phyloP scores from a whole-genome alignment of 2,888 invertebrate genomes.

The Sacculina carcini region DNA sequence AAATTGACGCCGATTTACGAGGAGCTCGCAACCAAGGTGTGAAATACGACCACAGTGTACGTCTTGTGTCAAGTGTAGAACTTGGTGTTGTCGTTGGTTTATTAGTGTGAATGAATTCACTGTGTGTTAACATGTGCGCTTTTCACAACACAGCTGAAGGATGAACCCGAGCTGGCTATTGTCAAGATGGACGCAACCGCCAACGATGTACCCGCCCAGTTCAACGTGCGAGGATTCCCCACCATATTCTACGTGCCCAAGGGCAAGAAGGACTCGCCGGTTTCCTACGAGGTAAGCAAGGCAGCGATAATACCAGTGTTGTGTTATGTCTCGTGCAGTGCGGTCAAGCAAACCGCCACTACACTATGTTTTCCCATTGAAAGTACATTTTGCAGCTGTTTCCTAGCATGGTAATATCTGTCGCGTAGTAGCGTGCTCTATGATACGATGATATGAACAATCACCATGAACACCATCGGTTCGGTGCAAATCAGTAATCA shows the following conservation, averaged over 20 bases:
- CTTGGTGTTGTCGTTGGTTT: not conserved
- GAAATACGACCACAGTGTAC: too few relatives aligned
- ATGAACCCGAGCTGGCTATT: conserved; percentile 55
- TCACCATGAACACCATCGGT: too few relatives aligned
- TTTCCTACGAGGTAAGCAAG: conserved; percentile 47
- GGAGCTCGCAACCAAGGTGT: conserved; percentile 61
- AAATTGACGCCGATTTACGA: conserved; percentile 76
- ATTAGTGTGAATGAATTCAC: not conserved
- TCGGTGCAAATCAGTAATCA: too few relatives aligned
- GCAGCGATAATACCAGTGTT: not conserved
- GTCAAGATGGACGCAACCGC: conserved; percentile 97
- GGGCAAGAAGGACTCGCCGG: conserved; percentile 44
- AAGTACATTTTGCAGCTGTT: too few relatives aligned
- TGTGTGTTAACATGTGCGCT: not conserved
- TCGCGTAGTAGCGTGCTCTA: too few relatives aligned
- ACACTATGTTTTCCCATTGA: too few relatives aligned
- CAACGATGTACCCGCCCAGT: conserved; percentile 79
- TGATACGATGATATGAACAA: too few relatives aligned
- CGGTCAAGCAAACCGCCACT: too few relatives aligned
- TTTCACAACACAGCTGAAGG: conserved; percentile 31
- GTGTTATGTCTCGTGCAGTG: not conserved
- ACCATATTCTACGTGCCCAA: conserved; percentile 88
- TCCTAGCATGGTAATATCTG: too few relatives aligned
- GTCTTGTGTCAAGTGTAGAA: too few relatives aligned
- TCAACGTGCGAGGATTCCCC: conserved; percentile 88